Conservation (phyloP, 2,888 invertebrate genomes). For the Scelioninae gen. 2 region DNA sequence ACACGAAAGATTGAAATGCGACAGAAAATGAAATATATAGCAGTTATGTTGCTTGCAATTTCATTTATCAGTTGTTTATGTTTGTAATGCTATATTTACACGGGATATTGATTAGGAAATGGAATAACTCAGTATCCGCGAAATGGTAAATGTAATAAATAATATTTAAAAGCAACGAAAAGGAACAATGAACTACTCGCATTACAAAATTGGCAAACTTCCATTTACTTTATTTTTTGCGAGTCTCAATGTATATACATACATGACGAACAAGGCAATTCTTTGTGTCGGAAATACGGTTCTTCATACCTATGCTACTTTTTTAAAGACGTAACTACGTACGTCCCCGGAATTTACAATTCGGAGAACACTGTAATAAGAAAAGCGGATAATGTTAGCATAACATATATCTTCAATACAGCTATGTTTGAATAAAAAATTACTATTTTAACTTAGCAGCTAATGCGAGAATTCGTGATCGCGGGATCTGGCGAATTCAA, state of each 20-base stretch:
- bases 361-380: conserved; percentile 32
- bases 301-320: conserved; percentile 28
- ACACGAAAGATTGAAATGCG: background rate
- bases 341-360: conserved; percentile 35
- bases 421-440: conserved; percentile 47
- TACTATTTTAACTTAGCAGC: conserved; percentile 37
- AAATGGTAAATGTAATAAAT: background rate
- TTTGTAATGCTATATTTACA: too few relatives aligned
- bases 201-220: conserved; percentile 4
- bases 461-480: conserved; percentile 39
- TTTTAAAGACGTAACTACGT: conserved; percentile 33
- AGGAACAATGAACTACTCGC: too few relatives aligned
- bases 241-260: conserved; percentile 9
- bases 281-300: conserved; percentile 11
- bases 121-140: background rate
- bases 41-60: too few relatives aligned
- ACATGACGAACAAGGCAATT: conserved; percentile 12
- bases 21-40: background rate
- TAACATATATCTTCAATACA: conserved; percentile 40
- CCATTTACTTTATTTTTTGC: conserved; percentile 4
- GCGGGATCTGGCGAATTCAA: conserved; percentile 1
- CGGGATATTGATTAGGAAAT: too few relatives aligned
- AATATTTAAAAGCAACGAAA: background rate
- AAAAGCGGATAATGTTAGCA: conserved; percentile 24
- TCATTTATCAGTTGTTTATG: too few relatives aligned